Conservation (phyloP, 2,113 vertebrate genomes). For the Channa argus region DNA sequence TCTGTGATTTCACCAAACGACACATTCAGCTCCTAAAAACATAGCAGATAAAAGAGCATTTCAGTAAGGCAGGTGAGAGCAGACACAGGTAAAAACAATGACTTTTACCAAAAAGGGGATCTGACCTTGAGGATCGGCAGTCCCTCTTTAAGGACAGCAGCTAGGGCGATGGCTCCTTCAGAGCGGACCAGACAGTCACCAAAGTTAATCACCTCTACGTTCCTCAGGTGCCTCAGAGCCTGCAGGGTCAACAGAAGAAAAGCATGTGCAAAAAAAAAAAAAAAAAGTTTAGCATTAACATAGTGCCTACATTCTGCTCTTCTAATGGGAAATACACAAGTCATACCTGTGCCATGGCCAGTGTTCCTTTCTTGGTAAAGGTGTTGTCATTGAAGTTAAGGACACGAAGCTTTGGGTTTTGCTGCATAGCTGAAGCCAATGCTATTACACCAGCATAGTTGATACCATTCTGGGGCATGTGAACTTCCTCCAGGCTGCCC, state of each 20-base stretch:
- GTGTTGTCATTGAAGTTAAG: constrained; percentile 99
- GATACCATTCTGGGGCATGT: constrained; percentile 98
- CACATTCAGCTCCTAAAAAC: constrained; percentile 91
- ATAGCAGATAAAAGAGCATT: not conserved
- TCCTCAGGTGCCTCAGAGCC: constrained; percentile 90
- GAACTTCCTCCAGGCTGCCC: constrained; percentile 94
- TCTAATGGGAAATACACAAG: not conserved
- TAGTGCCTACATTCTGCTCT: rapidly evolving
- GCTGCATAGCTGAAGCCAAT: constrained; percentile 89
- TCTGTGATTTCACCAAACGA: constrained; percentile 95
- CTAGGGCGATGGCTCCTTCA: constrained; percentile 91
- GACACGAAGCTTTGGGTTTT: constrained; percentile 89
- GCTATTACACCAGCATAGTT: constrained; percentile 91
- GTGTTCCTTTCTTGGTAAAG: constrained; percentile 93
- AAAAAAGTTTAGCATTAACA: not conserved
- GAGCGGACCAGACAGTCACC: constrained; percentile 97
- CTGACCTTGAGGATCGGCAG: constrained; percentile 91
- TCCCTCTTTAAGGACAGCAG: constrained; percentile 89
- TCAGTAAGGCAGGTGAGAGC: not conserved
- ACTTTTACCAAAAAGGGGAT: not conserved
- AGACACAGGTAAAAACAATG: not conserved
- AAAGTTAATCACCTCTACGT: constrained; percentile 94
- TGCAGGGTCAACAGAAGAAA: constrained; percentile 50
- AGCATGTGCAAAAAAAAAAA: not conserved
- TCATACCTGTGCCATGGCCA: constrained; percentile 93